Conservation (phyloP, 1,140 invertebrate genomes). For the Medauroidea extradentata region DNA sequence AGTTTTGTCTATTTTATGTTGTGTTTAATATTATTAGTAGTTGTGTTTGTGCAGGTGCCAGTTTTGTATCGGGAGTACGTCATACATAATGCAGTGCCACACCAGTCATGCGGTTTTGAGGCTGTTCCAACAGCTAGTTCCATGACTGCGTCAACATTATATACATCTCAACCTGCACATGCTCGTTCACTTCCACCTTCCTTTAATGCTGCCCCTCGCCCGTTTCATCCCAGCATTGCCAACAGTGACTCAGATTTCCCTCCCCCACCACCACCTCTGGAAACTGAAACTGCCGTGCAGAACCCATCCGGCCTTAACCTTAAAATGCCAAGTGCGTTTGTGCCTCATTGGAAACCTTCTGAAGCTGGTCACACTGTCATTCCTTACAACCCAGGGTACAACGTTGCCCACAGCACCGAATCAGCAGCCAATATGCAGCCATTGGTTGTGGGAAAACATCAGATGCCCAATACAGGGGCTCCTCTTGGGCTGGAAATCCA, state of each 20-base stretch:
- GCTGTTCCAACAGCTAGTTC: too few relatives aligned
- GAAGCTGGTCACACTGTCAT: neutral
- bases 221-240: neutral
- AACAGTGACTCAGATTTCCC: constrained; percentile 3
- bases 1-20: too few relatives aligned
- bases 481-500: too few relatives aligned
- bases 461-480: too few relatives aligned
- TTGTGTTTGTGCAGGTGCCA: constrained; percentile 8
- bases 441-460: too few relatives aligned
- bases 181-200: constrained; percentile 1
- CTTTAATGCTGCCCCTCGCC: neutral
- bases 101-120: too few relatives aligned
- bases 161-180: neutral
- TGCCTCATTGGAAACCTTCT: neutral
- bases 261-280: constrained; percentile 6
- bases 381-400: neutral
- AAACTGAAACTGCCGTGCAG: neutral
- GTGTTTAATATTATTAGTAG: too few relatives aligned
- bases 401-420: too few relatives aligned
- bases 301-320: too few relatives aligned
- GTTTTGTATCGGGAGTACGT: neutral
- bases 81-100: neutral
- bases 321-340: neutral
- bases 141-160: too few relatives aligned
- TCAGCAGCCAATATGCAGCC: too few relatives aligned